Percentiles rank a stretch among this genome's conserved stretches.
Conservation (phyloP, 2,113 vertebrate genomes). For the Sturnira hondurensis region DNA sequence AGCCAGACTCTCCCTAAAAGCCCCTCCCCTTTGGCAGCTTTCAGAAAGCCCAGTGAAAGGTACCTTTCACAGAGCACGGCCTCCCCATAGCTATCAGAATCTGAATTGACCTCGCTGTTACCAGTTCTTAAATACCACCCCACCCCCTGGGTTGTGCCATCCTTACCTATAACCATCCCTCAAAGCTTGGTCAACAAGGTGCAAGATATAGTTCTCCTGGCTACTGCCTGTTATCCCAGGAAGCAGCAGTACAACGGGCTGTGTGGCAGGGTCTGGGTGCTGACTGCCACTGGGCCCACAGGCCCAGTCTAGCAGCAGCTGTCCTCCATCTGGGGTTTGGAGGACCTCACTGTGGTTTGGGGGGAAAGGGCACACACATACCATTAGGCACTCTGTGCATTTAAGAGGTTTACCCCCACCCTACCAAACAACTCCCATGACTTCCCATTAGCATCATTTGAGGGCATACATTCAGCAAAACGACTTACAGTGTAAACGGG, state of each 20-base stretch:
- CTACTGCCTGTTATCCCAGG: constrained; percentile 88
- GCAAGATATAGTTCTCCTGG: constrained; percentile 82
- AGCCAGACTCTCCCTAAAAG: not conserved
- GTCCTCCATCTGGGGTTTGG: constrained; percentile 84
- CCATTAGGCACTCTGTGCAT: not conserved
- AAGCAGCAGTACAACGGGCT: constrained; percentile 86
- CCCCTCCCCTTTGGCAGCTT: not conserved
- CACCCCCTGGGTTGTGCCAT: not conserved
- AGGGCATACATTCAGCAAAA: not conserved
- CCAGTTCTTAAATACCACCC: not conserved
- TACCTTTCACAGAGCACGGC: not conserved
- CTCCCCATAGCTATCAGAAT: not conserved
- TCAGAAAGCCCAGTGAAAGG: not conserved
- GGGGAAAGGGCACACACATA: not conserved
- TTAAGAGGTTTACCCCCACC: not conserved
- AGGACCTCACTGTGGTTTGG: constrained; percentile 82
- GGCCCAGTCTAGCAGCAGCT: constrained; percentile 88
- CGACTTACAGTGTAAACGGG: not conserved
- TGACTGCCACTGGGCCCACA: constrained; percentile 65
- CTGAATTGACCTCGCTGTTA: not conserved
- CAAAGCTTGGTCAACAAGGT: constrained; percentile 79
- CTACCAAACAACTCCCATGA: not conserved
- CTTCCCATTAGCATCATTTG: not conserved
- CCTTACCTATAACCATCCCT: constrained; percentile 84
- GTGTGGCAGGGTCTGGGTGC: constrained; percentile 74